Evolutionary conservation across 2,888 invertebrate species (phyloP).

Genomic region (Apamea anceps): DNA sequence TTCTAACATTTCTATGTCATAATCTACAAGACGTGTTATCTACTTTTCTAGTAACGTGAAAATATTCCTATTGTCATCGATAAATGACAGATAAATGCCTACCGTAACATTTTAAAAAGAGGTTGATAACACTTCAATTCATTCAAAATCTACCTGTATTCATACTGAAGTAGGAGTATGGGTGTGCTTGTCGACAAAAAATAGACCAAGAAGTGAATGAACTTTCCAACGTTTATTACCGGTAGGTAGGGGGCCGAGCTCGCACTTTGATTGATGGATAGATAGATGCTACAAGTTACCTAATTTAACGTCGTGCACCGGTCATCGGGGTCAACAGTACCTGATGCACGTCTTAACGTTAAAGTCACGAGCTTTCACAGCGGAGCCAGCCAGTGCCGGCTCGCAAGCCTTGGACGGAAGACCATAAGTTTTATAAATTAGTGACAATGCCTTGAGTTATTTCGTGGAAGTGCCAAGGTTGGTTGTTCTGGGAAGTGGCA

Average conservation of each 20-base stretch:
- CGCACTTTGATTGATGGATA: conserved; percentile 79
- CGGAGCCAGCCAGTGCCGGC: conserved; percentile 67
- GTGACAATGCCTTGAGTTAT: conserved; percentile 88
- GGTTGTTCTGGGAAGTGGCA: conserved; percentile 86
- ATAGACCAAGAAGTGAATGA: conserved; percentile 85
- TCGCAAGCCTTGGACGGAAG: conserved; percentile 81
- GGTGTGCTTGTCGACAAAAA: conserved; percentile 72
- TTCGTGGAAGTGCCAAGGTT: conserved; percentile 88
- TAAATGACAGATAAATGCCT: conserved; percentile 15
- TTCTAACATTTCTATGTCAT: conserved; percentile 18
- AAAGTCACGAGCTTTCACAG: conserved; percentile 70
- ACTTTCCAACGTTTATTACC: conserved; percentile 79
- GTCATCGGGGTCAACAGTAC: conserved; percentile 78
- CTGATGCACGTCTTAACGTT: conserved; percentile 64
- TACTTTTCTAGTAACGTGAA: conserved; percentile 32
- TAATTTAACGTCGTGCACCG: conserved; percentile 71
- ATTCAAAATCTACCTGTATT: conserved; percentile 60
- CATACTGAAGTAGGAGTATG: conserved; percentile 46
- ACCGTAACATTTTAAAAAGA: conserved; percentile 42
- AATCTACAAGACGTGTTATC: conserved; percentile 12
- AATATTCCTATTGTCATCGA: conserved; percentile 32
- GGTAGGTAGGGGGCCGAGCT: conserved; percentile 72
- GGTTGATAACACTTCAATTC: conserved; percentile 46
- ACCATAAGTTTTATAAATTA: conserved; percentile 88
- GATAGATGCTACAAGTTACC: conserved; percentile 74